Conservation (phyloP, 30 jellyfish, hydroid and myxozoan species). For the Phacellophora camtschatica region DNA sequence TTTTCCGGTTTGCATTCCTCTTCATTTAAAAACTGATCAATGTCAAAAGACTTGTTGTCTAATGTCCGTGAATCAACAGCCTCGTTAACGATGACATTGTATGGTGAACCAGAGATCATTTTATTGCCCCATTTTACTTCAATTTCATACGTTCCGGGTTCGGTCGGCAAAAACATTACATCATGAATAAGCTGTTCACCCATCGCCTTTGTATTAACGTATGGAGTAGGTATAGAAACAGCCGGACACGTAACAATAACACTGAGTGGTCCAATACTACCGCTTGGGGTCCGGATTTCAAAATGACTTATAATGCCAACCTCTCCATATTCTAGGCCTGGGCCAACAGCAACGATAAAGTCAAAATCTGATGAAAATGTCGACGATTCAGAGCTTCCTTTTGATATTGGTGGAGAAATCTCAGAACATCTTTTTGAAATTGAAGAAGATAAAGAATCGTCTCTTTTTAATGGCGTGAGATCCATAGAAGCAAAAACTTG, state of each 20-base stretch:
- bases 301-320: conserved; percentile 85
- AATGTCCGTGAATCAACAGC: background rate
- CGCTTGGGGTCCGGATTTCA: conserved; percentile 75
- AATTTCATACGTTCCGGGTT: conserved; percentile 91
- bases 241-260: conserved; percentile 97
- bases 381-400: conserved; percentile 35
- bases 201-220: conserved; percentile 62
- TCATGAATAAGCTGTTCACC: conserved; percentile 74
- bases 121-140: conserved; percentile 84
- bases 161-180: conserved; percentile 91
- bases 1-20: conserved; percentile 8
- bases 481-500: conserved; percentile 3
- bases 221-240: conserved; percentile 94
- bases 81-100: conserved; percentile 60
- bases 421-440: conserved; percentile 35
- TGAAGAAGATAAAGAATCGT: too few species aligned
- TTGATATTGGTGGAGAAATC: conserved; percentile 1
- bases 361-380: conserved; percentile 19
- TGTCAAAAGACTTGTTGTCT: background rate
- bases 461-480: too few species aligned
- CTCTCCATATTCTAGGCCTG: conserved; percentile 83
- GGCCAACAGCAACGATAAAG: conserved; percentile 57
- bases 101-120: conserved; percentile 79
- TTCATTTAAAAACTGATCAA: conserved; percentile 15
- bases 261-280: conserved; percentile 82